Conservation (phyloP, 2,888 invertebrate genomes). For the Dryadula phaetusa region DNA sequence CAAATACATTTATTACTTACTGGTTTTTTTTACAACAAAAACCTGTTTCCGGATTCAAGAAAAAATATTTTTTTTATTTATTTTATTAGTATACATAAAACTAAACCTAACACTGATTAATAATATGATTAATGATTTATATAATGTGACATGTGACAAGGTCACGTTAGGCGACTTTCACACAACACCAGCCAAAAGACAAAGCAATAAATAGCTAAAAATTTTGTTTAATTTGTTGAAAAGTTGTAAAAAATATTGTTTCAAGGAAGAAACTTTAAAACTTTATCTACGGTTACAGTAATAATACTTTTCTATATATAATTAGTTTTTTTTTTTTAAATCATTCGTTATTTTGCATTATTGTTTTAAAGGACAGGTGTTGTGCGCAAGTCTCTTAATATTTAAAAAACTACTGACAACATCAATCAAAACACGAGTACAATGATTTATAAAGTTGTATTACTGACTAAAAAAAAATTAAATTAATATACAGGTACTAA, state of each 20-base stretch:
- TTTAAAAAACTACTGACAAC: background rate
- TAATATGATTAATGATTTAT: background rate
- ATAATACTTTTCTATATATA: no score
- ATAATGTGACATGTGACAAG: background rate
- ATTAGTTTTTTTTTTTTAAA: no score
- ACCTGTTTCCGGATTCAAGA: slow-evolving; percentile 28
- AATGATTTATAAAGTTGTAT: background rate
- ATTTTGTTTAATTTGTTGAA: background rate
- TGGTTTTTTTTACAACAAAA: slow-evolving; percentile 13
- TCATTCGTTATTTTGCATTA: no score
- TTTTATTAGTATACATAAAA: background rate
- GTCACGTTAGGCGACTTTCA: background rate
- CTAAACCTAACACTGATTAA: background rate
- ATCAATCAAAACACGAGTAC: background rate
- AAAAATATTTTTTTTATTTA: slow-evolving; percentile 1
- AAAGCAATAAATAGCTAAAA: background rate
- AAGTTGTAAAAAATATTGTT: background rate
- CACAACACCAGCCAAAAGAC: background rate
- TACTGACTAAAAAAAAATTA: background rate
- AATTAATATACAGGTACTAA: background rate
- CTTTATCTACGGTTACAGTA: no score
- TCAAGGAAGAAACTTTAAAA: background rate
- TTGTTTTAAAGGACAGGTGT: no score
- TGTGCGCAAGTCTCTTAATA: slow-evolving; percentile 1
- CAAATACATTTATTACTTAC: slow-evolving; percentile 24